Evolutionary conservation across 2,113 vertebrate species (phyloP).

Genomic region (Xiphorhynchus elegans): DNA sequence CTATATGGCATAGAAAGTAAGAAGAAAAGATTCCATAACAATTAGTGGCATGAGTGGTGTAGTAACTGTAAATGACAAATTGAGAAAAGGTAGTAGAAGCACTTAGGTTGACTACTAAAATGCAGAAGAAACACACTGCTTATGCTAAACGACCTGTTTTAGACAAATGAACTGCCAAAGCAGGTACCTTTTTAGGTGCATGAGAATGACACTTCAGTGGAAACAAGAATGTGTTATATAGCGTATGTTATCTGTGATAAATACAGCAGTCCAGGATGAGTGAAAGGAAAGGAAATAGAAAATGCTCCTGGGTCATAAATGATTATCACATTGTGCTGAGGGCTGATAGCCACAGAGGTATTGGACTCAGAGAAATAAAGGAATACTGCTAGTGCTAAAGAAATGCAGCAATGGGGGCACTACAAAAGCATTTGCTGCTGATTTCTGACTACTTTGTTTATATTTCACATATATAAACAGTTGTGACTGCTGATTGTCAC

Average conservation of each 20-base stretch:
- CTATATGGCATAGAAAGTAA: not conserved
- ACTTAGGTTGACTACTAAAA: not conserved
- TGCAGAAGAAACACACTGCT: not conserved
- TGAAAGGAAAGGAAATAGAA: slow-evolving; percentile 32
- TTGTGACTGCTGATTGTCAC: not conserved
- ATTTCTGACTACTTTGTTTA: not conserved
- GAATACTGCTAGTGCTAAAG: not conserved
- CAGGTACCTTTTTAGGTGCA: not conserved
- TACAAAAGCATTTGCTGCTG: not conserved
- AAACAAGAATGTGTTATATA: not conserved
- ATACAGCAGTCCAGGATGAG: not conserved
- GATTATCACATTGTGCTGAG: not conserved
- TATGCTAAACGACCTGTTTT: not conserved
- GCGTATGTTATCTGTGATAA: slow-evolving; percentile 5
- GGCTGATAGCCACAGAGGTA: not conserved
- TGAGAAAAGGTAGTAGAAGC: not conserved
- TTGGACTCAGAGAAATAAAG: not conserved
- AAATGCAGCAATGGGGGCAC: not conserved
- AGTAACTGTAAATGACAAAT: not conserved
- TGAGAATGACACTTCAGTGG: not conserved
- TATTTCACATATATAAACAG: not conserved
- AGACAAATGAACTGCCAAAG: slow-evolving; percentile 13
- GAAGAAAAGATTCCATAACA: not conserved
- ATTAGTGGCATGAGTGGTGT: not conserved
- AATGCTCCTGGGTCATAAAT: slow-evolving; percentile 22